Evolutionary conservation across 2,113 vertebrate genomes (phyloP), one percentile per base, ranked within the genome.

Genomic region (Cygnus atratus): DNA sequence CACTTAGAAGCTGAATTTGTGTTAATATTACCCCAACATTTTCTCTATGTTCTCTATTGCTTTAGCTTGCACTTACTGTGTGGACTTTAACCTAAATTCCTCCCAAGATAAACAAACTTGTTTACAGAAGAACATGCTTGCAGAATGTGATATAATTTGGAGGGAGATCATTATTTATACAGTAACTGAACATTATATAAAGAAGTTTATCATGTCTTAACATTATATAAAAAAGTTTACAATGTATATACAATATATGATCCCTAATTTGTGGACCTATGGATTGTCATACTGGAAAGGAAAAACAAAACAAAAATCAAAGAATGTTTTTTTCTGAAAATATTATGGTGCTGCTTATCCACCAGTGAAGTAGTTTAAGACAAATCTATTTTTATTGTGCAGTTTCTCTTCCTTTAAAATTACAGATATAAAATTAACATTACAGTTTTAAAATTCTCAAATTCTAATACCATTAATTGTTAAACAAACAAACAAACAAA

Each of bases 1-100:
- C 7, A 73, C 15, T 24, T 44, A 17, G 43, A 52, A 77, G 8
- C 10, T 62, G 67, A 52, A 65, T 26, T 62, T 58, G 6, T 25
- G 90, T 92, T 76, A 33, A 13, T 31, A 29, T 50, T 61, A 33
- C 2, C 4, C 5, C 33, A 31, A 1, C 1, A 70, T 84, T 84
- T 87, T 75, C 29, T 41, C 14, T 79, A 9, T n/a, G 8, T 61
- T 58, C 55, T 43, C 41, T 46, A 74, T 65, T 86, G 31, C 46
- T 96, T 97, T 95, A 95, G 62, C 88, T 95, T 96, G 84, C 88
- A 90, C 28, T 90, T 84, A 76, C 39, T 86, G 48, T 78, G 61
- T 39, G 8, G 46, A 57, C 7, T 33, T 9, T 85, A 39, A 58
- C 14, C 20, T 78, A 87, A 90, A 87, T 65, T 44, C 7, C 15